phyloP scores from a whole-genome alignment of 1,140 invertebrate genomes.

The Ceratina calcarata region DNA sequence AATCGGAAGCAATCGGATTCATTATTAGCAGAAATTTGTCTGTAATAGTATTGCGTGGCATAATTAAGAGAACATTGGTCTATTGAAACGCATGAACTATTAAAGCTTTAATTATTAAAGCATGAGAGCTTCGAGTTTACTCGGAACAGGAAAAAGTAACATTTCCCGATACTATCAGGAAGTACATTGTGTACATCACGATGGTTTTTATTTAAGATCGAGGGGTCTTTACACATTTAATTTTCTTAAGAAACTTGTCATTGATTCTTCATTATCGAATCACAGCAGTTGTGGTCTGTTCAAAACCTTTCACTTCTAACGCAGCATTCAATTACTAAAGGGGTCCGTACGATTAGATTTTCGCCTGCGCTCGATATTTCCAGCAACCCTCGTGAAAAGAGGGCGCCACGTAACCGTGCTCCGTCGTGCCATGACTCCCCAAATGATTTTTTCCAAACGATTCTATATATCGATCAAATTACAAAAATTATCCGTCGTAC shows the following conservation, averaged over 20 bases:
- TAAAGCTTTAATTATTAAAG: not conserved
- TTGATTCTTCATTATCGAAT: not conserved
- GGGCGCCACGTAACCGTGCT: conserved; percentile 61
- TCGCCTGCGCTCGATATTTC: conserved; percentile 53
- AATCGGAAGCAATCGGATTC: not conserved
- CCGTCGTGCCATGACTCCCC: not conserved
- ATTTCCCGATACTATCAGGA: no score
- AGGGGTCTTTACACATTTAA: no score
- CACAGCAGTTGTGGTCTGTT: not conserved
- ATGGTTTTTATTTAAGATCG: no score
- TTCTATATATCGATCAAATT: not conserved
- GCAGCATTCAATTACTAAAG: conserved; percentile 27
- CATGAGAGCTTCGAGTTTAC: not conserved
- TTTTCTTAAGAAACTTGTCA: not conserved
- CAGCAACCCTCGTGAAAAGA: conserved; percentile 56
- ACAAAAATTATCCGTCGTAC: conserved; percentile 3
- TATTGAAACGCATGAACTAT: no score
- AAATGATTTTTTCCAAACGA: conserved; percentile 1
- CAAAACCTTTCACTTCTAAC: not conserved
- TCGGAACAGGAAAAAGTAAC: not conserved
- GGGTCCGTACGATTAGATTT: conserved; percentile 38
- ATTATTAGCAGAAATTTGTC: not conserved
- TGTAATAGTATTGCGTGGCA: not conserved
- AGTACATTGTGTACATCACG: no score
- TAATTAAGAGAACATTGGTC: not conserved